Base-by-base conservation (phyloP, 2,113 vertebrate species). In the Tyto alba region DNA sequence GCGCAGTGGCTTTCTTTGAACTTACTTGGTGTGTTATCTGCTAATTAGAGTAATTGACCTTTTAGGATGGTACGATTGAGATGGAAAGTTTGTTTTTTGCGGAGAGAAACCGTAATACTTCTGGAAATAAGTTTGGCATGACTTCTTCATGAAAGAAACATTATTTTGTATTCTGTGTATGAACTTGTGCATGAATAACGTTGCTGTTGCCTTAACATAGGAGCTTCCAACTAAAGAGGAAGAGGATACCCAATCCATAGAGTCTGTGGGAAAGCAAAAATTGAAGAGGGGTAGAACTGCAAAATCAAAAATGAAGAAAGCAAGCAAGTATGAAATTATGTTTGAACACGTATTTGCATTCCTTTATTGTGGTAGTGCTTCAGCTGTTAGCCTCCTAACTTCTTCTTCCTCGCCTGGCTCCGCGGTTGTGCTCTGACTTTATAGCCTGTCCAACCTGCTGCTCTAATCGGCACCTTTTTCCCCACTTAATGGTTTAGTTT, bases 301-400 rank as follows among this genome's bases (percentile, higher is more conserved):
- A 74, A 95, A 92, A 78, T 82, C 95, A 40, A 97, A 96, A 95
- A 29, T 45, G 55, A 97, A 95, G 79, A 88, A 95, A 92, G n/a
- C 87, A 60, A 97, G 84, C 95, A 98, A 91, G 98, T 98, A 98
- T 40, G 93, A 53, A 56, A 66, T 55, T 59, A 3, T 45, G 52
- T 88, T 59, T 36, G 1, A 59, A 53, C 6, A 26, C 11, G 77
- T 60, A 16, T 2, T 19, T 50, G 15, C 19, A 16, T 59, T 87
- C 50, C 34, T 88, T 85, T 55, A 13, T n/a, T 72, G 43, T 53
- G 45, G 14, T 62, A 34, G 17, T 17, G 15, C 40, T 66, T 88
- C 36, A 62, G 1, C 22, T 88, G 25, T 80, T 57, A 47, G 29
- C 17, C 40, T 17, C 43, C 23, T n/a, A 15, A 25, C 22, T 79